Evolutionary conservation across 2,888 invertebrate species (phyloP), one percentile per base, ranked within the genome.

Genomic region (Acrobasis repandana): DNA sequence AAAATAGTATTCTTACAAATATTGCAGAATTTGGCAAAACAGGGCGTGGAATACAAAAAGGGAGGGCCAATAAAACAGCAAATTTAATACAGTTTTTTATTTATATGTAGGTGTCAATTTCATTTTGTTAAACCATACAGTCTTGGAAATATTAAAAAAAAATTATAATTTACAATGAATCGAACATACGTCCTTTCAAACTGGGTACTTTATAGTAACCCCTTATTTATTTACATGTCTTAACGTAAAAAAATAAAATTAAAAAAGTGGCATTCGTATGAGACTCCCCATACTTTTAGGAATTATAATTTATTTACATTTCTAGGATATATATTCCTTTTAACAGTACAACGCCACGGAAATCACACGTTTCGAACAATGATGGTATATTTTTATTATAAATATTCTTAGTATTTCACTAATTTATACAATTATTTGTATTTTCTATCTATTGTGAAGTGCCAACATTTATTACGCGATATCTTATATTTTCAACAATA

Each of bases 131-230:
- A 88, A 87, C 82, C 83, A 86, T 85, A 92, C 91, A 91, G 91
- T 91, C 90, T 91, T 90, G 88, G 81, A 82, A 87, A 87, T 85
- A 87, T 88, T 83, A 84, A 88, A 88, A 79, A n/a, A 81, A 86
- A 87, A 75, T 72, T 85, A 83, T 84, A 86, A 86, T 86, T 83
- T 88, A 88, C 88, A 88, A 85, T 80, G 80, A 83, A 82, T 75
- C 65, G 75, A 75, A 73, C 75, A 65, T 63, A 64, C 70, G 73
- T 69, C 63, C 69, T 68, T 70, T 68, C 61, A 68, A 65, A 66
- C 64, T 63, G 65, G 69, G 72, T 75, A 75, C 75, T 59, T 63
- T 63, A 64, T 52, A 66, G 75, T 73, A 70, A 54, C 54, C 73
- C 71, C 66, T 28, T 56, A 62, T 61, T 70, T 80, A 80, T 81